Evolutionary conservation across 1,140 invertebrate species (phyloP), one percentile per base, ranked within the genome.

Genomic region (Neodiprion fabricii): DNA sequence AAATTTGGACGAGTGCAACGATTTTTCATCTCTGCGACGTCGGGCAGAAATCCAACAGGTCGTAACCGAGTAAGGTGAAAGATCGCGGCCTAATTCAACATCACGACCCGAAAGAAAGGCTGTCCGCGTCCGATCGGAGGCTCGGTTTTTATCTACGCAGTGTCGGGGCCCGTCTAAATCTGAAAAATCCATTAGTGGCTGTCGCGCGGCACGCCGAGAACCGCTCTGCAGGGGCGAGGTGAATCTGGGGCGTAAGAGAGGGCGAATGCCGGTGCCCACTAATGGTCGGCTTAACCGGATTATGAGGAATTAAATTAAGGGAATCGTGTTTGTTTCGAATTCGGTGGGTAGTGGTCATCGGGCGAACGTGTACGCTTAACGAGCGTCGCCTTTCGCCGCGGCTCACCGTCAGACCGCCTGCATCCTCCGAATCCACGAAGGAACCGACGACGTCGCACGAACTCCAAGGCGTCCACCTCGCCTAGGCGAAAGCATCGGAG

Each of bases 161-260:
- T 67, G 70, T 75, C 74, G 48, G 61, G 53, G 74, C 77, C 78
- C 80, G 81, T 83, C 82, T 85, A 81, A 83, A 85, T 85, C 82
- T 83, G 83, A 85, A 85, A 85, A 85, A 85, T 85, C 83, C 83
- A 85, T 85, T 85, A 85, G 82, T 77, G 74, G 72, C 76, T 74
- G 75, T 75, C 72, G 72, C 71, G 70, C 61, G 73, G 68, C 67
- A 72, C 49, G 75, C 70, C 23, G 72, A 48, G 47, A 48, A 40
- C 71, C 76, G 61, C 70, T 40, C 5, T 61, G 53, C n/a, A 61
- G 53, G 53, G 53, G 53, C 53, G 53, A 72, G 23, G 67, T 50
- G 40, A 68, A 72, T 28, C 28, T 72, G 28, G 40, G 49, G 50
- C 68, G 50, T 70, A 70, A 67, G 72, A 71, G 74, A 74, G 61